phyloP scores from a whole-genome alignment of 1,140 invertebrate species.

The Anadara kagoshimensis region DNA sequence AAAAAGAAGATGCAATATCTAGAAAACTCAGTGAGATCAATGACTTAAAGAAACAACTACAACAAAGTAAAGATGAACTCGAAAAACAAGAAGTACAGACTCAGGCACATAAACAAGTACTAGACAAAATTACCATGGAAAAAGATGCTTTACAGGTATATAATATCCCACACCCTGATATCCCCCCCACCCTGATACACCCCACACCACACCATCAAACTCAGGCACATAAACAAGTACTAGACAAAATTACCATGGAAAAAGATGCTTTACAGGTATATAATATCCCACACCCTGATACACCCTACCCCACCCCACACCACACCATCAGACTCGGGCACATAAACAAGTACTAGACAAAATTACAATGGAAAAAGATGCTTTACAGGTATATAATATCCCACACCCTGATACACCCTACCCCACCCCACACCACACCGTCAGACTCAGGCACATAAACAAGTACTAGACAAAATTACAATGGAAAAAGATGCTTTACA shows the following conservation, averaged over 20 bases:
- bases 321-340: conserved; percentile 61
- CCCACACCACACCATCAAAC: too few species aligned
- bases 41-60: conserved; percentile 58
- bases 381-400: conserved; percentile 60
- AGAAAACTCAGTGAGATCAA: conserved; percentile 70
- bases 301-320: too few species aligned
- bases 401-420: too few species aligned
- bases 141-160: conserved; percentile 66
- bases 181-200: too few species aligned
- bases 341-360: conserved; percentile 67
- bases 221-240: conserved; percentile 63
- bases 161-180: too few species aligned
- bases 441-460: conserved; percentile 64
- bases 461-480: conserved; percentile 62
- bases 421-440: too few species aligned
- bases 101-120: conserved; percentile 63
- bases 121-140: conserved; percentile 64
- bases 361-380: conserved; percentile 62
- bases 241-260: conserved; percentile 64
- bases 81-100: conserved; percentile 62
- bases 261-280: conserved; percentile 66
- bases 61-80: conserved; percentile 49
- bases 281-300: too few species aligned
- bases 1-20: conserved; percentile 64
- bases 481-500: conserved; percentile 65